These are phyloP conservation scores for Dryoscopus gambensis DNA, from an alignment of 2,113 vertebrate species.

Conservation along the genomic window DNA sequence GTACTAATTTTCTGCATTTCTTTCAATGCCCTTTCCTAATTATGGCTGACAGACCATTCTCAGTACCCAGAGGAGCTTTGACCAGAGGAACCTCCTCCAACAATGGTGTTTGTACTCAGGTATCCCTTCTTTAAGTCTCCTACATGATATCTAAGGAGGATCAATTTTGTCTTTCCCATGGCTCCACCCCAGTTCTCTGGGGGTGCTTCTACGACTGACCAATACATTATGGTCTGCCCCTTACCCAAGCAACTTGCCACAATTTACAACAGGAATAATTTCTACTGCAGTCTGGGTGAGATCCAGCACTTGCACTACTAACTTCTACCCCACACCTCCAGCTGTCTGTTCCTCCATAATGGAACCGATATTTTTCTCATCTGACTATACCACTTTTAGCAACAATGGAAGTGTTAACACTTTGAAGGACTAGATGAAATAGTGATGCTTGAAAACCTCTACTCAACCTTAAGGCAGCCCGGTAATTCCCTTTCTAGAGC, in stretches of 20 bases:
- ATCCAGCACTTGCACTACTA: background rate
- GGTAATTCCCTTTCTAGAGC: background rate
- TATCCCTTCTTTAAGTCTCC: background rate
- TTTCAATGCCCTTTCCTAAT: background rate
- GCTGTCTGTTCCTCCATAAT: background rate
- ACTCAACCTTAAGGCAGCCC: background rate
- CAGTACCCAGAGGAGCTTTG: background rate
- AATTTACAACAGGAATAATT: background rate
- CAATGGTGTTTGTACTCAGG: accelerated
- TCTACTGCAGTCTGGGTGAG: background rate
- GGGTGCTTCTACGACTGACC: background rate
- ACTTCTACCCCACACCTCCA: background rate
- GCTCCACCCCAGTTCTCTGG: background rate
- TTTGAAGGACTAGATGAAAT: background rate
- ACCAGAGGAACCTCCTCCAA: background rate
- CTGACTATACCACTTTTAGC: background rate
- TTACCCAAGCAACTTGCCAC: background rate
- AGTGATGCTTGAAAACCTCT: background rate
- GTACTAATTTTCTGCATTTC: background rate
- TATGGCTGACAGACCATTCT: background rate
- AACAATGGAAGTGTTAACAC: background rate
- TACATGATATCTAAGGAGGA: background rate
- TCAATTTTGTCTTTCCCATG: background rate
- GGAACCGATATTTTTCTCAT: background rate
- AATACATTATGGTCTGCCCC: background rate